Evolutionary conservation across 2,113 vertebrate species (phyloP).

Genomic region (Cavia aperea): DNA sequence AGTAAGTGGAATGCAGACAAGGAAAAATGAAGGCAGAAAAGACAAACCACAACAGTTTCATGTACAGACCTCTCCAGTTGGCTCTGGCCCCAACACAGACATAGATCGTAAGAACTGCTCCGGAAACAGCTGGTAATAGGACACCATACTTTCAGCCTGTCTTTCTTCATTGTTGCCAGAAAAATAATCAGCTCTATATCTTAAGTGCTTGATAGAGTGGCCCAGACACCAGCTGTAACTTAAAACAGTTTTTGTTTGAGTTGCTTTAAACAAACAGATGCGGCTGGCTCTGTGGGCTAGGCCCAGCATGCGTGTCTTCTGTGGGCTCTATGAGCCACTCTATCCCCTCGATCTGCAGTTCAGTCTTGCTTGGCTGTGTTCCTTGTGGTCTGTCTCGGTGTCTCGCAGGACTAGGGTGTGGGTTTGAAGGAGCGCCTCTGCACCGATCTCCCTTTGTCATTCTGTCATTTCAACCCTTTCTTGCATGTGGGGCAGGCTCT

Average conservation of each 20-base stretch:
- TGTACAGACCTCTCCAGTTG: not conserved
- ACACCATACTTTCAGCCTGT: conserved; percentile 42
- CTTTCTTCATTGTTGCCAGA: conserved; percentile 54
- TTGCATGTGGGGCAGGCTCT: not conserved
- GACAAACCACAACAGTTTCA: not conserved
- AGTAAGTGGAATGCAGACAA: not conserved
- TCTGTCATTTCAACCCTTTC: not conserved
- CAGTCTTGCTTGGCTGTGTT: not conserved
- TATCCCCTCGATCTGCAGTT: not conserved
- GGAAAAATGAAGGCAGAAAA: not conserved
- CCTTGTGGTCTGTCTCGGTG: not conserved
- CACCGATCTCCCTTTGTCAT: not conserved
- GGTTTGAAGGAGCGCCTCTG: not conserved
- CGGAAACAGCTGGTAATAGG: conserved; percentile 62
- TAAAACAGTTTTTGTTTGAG: conserved; percentile 55
- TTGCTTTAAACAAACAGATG: conserved; percentile 51
- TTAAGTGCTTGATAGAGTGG: conserved; percentile 59
- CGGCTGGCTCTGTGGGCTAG: not conserved
- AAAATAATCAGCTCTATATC: conserved; percentile 63
- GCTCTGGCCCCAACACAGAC: conserved; percentile 12
- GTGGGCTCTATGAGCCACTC: not conserved
- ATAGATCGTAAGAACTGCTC: conserved; percentile 16
- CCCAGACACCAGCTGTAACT: conserved; percentile 57
- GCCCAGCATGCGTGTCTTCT: not conserved
- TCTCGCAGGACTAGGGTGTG: not conserved